Evolutionary conservation across 2,888 invertebrate species (phyloP), one percentile per base, ranked within the genome.

Genomic region (Tridacna gigas): DNA sequence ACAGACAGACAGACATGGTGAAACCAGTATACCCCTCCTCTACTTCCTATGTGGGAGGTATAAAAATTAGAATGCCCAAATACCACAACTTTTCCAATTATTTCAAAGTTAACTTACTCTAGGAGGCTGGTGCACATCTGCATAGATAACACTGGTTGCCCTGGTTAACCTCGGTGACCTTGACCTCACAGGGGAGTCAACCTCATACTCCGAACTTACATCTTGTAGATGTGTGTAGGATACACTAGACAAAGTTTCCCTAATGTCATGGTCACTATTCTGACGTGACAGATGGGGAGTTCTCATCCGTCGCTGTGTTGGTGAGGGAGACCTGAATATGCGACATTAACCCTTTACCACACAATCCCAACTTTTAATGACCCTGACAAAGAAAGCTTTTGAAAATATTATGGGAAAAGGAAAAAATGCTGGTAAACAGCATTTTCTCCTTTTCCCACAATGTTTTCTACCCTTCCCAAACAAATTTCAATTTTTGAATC

Each of bases 61-160:
- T n/a, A n/a, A n/a, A n/a, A n/a, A n/a, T n/a, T n/a, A n/a, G n/a
- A n/a, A n/a, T n/a, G n/a, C n/a, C n/a, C n/a, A n/a, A n/a, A n/a
- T n/a, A n/a, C n/a, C n/a, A n/a, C n/a, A n/a, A n/a, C n/a, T n/a
- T n/a, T n/a, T n/a, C n/a, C n/a, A n/a, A n/a, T n/a, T n/a, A n/a
- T n/a, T n/a, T n/a, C n/a, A 7, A 7, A 37, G 37, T 7, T 5
- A 5, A 45, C 78, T 25, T 79, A 86, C 86, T 80, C 81, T 77
- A 7, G 84, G 87, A 47, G 79, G 82, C 3, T 85, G 85, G 66
- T 89, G 89, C 5, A 89, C 86, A 76, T 88, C 86, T n/a, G 86
- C 89, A 76, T 82, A 85, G 15, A 86, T 79, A 22, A 88, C 73
- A 61, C 84, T 86, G 4, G 75, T 22, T 65, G 60, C 56, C 69